Evolutionary conservation across 2,113 vertebrate genomes (phyloP).

Genomic region (Cyphomyrus plagiostoma): DNA sequence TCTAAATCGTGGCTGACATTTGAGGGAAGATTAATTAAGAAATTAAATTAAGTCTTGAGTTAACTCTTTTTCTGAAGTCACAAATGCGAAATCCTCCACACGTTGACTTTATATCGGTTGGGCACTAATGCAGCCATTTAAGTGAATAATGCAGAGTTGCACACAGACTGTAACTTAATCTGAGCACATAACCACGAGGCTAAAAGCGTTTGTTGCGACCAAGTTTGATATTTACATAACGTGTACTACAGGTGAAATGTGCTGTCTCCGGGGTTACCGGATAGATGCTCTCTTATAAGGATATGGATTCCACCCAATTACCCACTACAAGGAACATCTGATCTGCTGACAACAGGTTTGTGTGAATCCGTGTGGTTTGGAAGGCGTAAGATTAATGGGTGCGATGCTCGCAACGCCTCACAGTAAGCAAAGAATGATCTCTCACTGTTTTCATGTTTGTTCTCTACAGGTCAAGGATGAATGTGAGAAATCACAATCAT

Average conservation of each 20-base stretch:
- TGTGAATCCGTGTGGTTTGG: background rate
- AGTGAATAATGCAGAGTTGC: background rate
- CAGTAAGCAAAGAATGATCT: background rate
- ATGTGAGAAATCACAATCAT: background rate
- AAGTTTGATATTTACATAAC: conserved; percentile 10
- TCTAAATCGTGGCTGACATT: background rate
- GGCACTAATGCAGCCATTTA: background rate
- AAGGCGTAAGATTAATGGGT: background rate
- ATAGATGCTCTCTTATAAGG: background rate
- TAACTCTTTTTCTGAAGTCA: background rate
- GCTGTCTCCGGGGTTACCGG: conserved; percentile 15
- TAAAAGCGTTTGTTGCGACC: conserved; percentile 17
- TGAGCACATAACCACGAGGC: background rate
- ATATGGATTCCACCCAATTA: conserved; percentile 14
- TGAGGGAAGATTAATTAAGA: background rate
- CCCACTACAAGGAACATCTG: background rate
- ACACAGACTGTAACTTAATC: background rate
- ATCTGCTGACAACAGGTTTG: background rate
- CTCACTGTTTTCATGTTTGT: background rate
- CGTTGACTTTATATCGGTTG: background rate
- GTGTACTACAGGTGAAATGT: background rate
- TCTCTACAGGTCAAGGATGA: background rate
- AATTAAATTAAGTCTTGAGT: background rate
- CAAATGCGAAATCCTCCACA: background rate
- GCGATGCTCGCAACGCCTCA: background rate